Evolutionary conservation across 2,113 vertebrate genomes (phyloP).

Genomic region (Etheostoma spectabile): DNA sequence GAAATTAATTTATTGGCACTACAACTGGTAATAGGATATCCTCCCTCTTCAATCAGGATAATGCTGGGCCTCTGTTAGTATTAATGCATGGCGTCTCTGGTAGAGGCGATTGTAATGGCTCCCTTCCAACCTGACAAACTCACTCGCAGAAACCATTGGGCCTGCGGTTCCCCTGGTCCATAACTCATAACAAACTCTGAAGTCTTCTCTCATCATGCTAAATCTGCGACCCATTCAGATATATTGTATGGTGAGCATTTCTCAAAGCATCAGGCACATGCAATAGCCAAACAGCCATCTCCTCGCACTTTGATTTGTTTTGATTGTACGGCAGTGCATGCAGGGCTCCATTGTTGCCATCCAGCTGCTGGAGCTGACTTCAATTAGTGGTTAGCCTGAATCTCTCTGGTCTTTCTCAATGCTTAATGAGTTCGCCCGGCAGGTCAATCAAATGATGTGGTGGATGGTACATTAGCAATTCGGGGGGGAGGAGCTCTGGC

Average conservation of each 20-base stretch:
- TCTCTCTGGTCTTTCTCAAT: conserved; percentile 67
- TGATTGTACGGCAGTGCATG: conserved; percentile 72
- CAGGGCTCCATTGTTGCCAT: conserved; percentile 77
- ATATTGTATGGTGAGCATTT: conserved; percentile 63
- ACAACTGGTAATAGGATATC: conserved; percentile 67
- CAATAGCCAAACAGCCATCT: conserved; percentile 73
- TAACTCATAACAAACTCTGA: conserved; percentile 77
- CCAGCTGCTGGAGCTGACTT: conserved; percentile 78
- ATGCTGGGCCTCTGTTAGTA: conserved; percentile 65
- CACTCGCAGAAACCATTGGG: conserved; percentile 63
- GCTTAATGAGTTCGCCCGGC: conserved; percentile 68
- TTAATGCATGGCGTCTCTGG: conserved; percentile 73
- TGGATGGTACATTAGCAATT: conserved; percentile 31
- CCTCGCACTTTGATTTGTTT: conserved; percentile 70
- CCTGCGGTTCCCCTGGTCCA: conserved; percentile 69
- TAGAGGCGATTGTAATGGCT: conserved; percentile 72
- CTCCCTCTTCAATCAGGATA: conserved; percentile 66
- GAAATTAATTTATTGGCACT: conserved; percentile 69
- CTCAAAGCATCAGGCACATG: conserved; percentile 60
- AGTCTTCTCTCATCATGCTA: conserved; percentile 72
- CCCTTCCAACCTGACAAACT: conserved; percentile 78
- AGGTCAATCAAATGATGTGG: conserved; percentile 60
- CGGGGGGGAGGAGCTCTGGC: conserved; percentile 1
- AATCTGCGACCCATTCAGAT: conserved; percentile 61
- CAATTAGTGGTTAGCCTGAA: conserved; percentile 76